Evolutionary conservation across 2,797 vertebrate species (phyloP).

Genomic region (Euphonia xanthogaster): DNA sequence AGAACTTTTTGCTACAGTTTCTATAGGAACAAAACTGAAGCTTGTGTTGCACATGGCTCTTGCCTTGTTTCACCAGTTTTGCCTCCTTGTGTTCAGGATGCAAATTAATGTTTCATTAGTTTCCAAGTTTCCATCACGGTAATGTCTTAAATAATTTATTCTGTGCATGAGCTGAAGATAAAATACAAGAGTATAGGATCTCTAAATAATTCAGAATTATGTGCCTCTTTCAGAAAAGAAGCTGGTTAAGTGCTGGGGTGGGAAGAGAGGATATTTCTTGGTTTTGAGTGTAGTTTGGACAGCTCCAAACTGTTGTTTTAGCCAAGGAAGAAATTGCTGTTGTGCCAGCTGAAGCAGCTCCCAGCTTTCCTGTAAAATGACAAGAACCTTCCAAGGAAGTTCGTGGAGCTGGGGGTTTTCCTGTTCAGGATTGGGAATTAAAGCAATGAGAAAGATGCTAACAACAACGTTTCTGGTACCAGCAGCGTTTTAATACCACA

Average conservation of each 20-base stretch:
- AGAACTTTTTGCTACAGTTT: not conserved
- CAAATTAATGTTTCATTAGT: constrained; percentile 69
- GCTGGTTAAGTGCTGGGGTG: not conserved
- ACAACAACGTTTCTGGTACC: not conserved
- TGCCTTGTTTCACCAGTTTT: constrained; percentile 23
- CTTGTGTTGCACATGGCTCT: not conserved
- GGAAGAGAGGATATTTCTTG: not conserved
- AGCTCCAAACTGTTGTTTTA: not conserved
- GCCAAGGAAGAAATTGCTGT: not conserved
- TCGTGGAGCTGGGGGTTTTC: not conserved
- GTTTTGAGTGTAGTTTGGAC: not conserved
- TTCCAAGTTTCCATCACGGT: constrained; percentile 61
- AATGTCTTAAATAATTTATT: constrained; percentile 59
- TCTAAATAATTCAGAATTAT: constrained; percentile 57
- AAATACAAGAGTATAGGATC: constrained; percentile 31
- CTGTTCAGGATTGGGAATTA: not conserved
- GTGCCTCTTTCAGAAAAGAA: not conserved
- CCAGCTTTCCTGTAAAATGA: not conserved
- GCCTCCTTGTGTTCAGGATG: constrained; percentile 43
- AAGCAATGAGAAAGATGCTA: not conserved
- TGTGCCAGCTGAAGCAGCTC: not conserved
- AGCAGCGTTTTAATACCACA: not conserved
- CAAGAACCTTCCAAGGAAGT: not conserved
- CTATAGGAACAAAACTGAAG: not conserved
- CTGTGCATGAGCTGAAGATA: constrained; percentile 50